Evolutionary conservation across 2,113 vertebrate species (phyloP), one percentile per base, ranked within the genome.

Genomic region (Peromyscus maniculatus): DNA sequence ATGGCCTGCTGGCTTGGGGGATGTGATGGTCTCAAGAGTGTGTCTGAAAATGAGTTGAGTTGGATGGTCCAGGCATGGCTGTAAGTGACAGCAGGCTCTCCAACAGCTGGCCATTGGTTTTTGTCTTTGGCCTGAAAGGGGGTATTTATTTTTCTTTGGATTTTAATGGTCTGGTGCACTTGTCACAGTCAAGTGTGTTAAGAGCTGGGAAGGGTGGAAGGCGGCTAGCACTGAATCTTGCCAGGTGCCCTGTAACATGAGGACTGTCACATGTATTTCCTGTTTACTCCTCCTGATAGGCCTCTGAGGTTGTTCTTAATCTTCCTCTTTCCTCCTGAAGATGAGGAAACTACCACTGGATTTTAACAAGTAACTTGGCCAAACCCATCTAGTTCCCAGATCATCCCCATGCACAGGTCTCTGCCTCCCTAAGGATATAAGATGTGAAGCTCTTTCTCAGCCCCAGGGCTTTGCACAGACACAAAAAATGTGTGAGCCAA

Each of bases 351-450:
- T 4, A 26, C 66, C 82, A 46, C 33, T 26, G 1, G 62, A 26
- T 2, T n/a, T 59, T 79, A 26, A 31, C 31, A 43, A 39, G 28
- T 43, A 36, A n/a, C 15, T 8, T 67, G 2, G 43, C 28, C 33
- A 55, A 49, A n/a, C 52, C 21, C 1, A 19, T 87, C 21, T 33
- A 15, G 19, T 17, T 87, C 82, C 57, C 19, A 69, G n/a, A 46
- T 26, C 33, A 49, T 4, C 49, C 43, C 57, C 21, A 0, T 17
- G 12, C 1, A 2, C 8, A 46, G 0, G 7, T 31, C 15, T 62
- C 74, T 55, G 55, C 55, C 55, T 55, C 55, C 55, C 55, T 55
- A 55, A 55, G 55, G 12, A n/a, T 59, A 31, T 0, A 22, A 78
- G 43, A 21, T 31, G 5, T 0, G 1, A 52, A 39, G 33, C 7